Evolutionary conservation across 2,888 invertebrate species (phyloP), one percentile per base, ranked within the genome.

Genomic region (Lampropteryx suffumata): DNA sequence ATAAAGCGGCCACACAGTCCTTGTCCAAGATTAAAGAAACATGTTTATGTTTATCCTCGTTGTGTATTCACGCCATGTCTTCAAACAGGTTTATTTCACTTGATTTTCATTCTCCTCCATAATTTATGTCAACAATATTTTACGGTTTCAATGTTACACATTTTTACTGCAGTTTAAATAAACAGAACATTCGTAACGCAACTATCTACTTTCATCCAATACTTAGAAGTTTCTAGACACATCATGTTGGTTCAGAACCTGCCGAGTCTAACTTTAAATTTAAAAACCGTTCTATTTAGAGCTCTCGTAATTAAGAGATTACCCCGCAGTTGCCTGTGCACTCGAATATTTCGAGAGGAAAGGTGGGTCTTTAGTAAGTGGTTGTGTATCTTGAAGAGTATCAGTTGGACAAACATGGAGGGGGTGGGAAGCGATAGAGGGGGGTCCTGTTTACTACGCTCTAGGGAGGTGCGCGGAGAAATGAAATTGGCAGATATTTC

Each of bases 401-500:
- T 84, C 78, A 79, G 82, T 84, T 77, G 82, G 80, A 82, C 84
- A 81, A 84, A 82, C 78, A 81, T 69, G 67, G 67, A 36, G 69
- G 71, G 67, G 64, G 67, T 62, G 62, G 64, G 61, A 61, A 62
- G 67, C 71, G 45, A 43, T 55, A 69, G 69, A 63, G 73, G 69
- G 70, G 68, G 79, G 73, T 72, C 79, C 82, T 85, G 82, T 86
- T 88, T 86, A 87, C 85, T 79, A 77, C 79, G 79, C 87, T 84
- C 89, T 56, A 69, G 88, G 87, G 89, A 89, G 85, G 78, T 67
- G 71, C 75, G 75, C 71, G 78, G 73, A 83, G 85, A 84, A 85
- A 89, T 87, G 86, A 89, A 87, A 88, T 87, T 87, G 86, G 82
- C 76, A 81, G 84, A 88, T 87, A 87, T 87, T 87, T 84, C 83